Conservation (phyloP, 2,797 vertebrate species). For the Sebastes cheni region DNA sequence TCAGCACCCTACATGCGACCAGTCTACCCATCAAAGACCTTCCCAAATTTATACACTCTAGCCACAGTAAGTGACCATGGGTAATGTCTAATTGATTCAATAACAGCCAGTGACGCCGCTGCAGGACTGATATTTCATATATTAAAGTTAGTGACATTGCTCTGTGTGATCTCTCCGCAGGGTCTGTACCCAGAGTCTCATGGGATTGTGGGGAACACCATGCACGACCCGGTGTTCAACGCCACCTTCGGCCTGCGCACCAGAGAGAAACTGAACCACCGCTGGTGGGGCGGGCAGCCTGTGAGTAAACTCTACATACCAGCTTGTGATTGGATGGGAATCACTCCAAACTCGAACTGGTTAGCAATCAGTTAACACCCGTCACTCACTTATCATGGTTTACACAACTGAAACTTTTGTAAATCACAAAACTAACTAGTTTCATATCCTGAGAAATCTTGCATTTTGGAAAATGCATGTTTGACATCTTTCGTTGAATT, state of each 20-base stretch:
- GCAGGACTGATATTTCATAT: too few species aligned
- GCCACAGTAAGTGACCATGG: slow-evolving; percentile 88
- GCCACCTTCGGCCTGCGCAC: slow-evolving; percentile 93
- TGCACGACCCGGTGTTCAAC: slow-evolving; percentile 97
- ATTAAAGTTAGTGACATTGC: not conserved
- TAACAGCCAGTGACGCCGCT: not conserved
- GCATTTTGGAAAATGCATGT: too few species aligned
- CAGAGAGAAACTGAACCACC: slow-evolving; percentile 95
- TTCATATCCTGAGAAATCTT: not conserved
- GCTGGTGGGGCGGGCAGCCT: slow-evolving; percentile 99
- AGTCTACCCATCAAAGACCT: slow-evolving; percentile 96
- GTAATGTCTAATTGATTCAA: not conserved
- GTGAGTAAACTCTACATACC: slow-evolving; percentile 78
- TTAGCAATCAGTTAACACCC: not conserved
- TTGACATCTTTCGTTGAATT: not conserved
- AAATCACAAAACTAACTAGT: not conserved
- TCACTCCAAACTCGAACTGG: not conserved
- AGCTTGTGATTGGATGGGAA: not conserved
- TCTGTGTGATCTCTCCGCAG: slow-evolving; percentile 68
- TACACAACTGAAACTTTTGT: not conserved
- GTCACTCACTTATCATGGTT: not conserved
- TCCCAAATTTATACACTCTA: slow-evolving; percentile 95
- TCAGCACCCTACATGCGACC: slow-evolving; percentile 95
- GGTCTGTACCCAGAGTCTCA: slow-evolving; percentile 98
- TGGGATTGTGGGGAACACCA: slow-evolving; percentile 96